Percentiles rank a stretch among this genome's conserved stretches.
phyloP scores from a whole-genome alignment of 1,140 invertebrate genomes.

The Lycorma delicatula region DNA sequence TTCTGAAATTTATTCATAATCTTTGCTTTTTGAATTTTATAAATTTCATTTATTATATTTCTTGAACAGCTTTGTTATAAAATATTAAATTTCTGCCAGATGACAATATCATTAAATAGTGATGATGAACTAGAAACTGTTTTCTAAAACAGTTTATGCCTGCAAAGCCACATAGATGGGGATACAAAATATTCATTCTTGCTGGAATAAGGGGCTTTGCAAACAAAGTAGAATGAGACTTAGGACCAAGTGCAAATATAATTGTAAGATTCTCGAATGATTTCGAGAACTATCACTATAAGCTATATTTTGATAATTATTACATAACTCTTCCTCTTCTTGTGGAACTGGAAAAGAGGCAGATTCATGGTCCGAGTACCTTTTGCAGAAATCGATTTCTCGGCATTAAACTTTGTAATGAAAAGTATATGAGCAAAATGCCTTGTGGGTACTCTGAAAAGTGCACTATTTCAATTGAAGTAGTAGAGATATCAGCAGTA shows the following conservation, averaged over 20 bases:
- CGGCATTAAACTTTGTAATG: constrained; percentile 20
- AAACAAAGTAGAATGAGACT: constrained; percentile 21
- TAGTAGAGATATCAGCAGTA: constrained; percentile 19
- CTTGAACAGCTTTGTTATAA: too few relatives aligned
- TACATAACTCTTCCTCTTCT: constrained; percentile 23
- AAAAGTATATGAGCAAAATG: constrained; percentile 22
- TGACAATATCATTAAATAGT: too few relatives aligned
- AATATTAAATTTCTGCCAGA: too few relatives aligned
- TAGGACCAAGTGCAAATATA: constrained; percentile 23
- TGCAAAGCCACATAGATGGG: too few relatives aligned
- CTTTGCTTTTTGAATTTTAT: too few relatives aligned
- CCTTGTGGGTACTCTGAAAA: constrained; percentile 19
- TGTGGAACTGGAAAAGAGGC: constrained; percentile 17
- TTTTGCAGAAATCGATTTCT: constrained; percentile 23
- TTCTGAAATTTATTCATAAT: too few relatives aligned
- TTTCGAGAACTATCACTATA: constrained; percentile 15
- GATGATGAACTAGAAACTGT: too few relatives aligned
- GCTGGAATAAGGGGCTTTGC: too few relatives aligned
- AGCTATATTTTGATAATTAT: constrained; percentile 31
- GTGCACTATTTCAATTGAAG: constrained; percentile 14
- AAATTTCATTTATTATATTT: too few relatives aligned
- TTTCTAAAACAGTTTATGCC: too few relatives aligned
- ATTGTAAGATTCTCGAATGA: constrained; percentile 23
- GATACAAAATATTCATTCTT: too few relatives aligned
- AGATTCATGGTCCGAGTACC: constrained; percentile 22